Percentiles rank a stretch among this genome's conserved stretches.
Evolutionary conservation across 2,113 vertebrate species (phyloP).

Genomic region (Alaudala cheleensis): DNA sequence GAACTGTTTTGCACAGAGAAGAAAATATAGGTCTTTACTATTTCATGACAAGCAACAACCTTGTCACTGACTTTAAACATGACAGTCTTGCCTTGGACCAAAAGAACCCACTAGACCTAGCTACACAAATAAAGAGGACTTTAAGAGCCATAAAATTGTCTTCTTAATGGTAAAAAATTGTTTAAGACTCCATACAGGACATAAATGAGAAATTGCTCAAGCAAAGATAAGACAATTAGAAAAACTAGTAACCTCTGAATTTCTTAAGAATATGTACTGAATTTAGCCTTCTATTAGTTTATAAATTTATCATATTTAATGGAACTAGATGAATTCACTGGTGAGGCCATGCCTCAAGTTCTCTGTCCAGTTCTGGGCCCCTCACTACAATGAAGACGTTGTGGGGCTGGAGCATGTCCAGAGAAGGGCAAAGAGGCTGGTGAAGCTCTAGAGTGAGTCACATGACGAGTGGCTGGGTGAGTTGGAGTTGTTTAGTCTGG

Average conservation of each 20-base stretch:
- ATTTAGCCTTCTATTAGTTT: neutral
- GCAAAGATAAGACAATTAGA: neutral
- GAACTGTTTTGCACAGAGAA: neutral
- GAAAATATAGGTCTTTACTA: neutral
- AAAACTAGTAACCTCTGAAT: neutral
- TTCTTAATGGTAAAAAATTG: neutral
- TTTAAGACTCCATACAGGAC: rapidly evolving
- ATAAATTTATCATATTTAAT: neutral
- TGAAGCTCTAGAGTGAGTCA: neutral
- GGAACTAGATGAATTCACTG: neutral
- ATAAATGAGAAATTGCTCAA: neutral
- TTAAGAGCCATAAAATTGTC: neutral
- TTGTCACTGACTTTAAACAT: neutral
- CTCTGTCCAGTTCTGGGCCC: neutral
- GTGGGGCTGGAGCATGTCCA: neutral
- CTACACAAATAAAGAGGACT: neutral
- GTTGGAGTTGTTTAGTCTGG: neutral
- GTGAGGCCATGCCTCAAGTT: neutral
- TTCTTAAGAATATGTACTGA: neutral
- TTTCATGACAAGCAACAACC: neutral
- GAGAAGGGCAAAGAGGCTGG: neutral
- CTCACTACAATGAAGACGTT: neutral
- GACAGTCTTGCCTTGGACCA: neutral
- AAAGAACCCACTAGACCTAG: neutral
- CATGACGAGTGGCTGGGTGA: neutral